These are phyloP conservation scores for Pangasius macronema DNA, from an alignment of 2,797 vertebrate genomes.

Conservation along the genomic window DNA sequence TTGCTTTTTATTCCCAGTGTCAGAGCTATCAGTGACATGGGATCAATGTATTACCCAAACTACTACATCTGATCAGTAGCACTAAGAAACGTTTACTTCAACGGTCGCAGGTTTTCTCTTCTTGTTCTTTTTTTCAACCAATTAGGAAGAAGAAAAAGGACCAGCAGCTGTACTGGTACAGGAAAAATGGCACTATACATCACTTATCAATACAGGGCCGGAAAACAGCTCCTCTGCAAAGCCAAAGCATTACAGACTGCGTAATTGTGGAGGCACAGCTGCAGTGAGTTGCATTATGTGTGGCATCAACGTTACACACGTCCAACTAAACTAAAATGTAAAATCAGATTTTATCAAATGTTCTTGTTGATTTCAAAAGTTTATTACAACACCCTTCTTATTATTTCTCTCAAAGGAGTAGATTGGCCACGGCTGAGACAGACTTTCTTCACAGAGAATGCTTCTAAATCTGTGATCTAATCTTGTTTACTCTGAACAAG, in stretches of 20 bases:
- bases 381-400: not conserved
- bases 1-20: not conserved
- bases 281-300: not conserved
- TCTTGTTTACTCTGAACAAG: slow-evolving; percentile 25
- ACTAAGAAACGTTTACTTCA: not conserved
- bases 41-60: not conserved
- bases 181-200: not conserved
- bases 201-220: not conserved
- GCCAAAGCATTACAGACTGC: not conserved
- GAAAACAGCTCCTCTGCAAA: not conserved
- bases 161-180: not conserved
- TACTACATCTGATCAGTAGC: not conserved
- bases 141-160: not conserved
- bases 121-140: not conserved
- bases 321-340: not conserved
- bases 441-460: not conserved
- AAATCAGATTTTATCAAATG: not conserved
- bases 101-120: not conserved
- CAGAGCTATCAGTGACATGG: not conserved
- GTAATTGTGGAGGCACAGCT: not conserved
- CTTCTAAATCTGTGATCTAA: slow-evolving; percentile 15
- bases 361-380: not conserved
- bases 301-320: not conserved
- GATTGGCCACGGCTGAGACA: not conserved
- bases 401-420: not conserved